Base-by-base conservation (phyloP, 1,140 invertebrate species). In the Teleogryllus occipitalis region DNA sequence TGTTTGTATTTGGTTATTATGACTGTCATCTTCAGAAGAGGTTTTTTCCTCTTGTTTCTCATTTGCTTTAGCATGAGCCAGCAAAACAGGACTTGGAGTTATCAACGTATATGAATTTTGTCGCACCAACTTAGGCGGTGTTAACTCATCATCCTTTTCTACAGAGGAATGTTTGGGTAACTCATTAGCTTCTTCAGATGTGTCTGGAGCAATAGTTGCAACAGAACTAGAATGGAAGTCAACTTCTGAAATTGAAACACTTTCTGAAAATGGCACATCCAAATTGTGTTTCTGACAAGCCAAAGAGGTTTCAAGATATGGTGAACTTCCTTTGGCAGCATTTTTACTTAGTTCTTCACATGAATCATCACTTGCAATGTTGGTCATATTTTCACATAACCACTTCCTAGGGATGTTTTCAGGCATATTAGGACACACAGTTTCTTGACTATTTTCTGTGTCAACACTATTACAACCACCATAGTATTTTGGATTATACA, bases 81-180 rank as follows among this genome's bases (percentile, higher is more conserved):
- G 81, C 18, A 91, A 84, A 80, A 90, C 86, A 0, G 90, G 90
- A 83, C 90, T 90, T 0, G 90, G 90, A 72, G 88, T 87, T 4
- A 91, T 87, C 15, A 92, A 82, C 0, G 90, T 88, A 79, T 92
- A 92, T 8, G 91, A 92, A 81, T 90, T 88, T 84, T 90, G 89
- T 74, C 90, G 85, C 2, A 89, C 86, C 73, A 91, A 83, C 78
- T 88, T 88, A 54, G 87, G 87, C 10, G 83, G 83, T 27, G 82
- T 48, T 47, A 18, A 74, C 78, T 47, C 46, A 65, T 65, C 54
- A 65, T 65, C 54, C 7, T 65, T 65, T 65, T 14, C 18, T 14
- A 65, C 18, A 65, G 10, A 14, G 10, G 18, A 14, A 10, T 65
- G 10, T 14, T 65, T 65, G 18, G 10, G 18, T 18, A 65, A 65